Percentiles rank a stretch among this genome's conserved stretches.
These are phyloP conservation scores for Mugil cephalus DNA, from an alignment of 2,113 vertebrate genomes.

Conservation along the genomic window DNA sequence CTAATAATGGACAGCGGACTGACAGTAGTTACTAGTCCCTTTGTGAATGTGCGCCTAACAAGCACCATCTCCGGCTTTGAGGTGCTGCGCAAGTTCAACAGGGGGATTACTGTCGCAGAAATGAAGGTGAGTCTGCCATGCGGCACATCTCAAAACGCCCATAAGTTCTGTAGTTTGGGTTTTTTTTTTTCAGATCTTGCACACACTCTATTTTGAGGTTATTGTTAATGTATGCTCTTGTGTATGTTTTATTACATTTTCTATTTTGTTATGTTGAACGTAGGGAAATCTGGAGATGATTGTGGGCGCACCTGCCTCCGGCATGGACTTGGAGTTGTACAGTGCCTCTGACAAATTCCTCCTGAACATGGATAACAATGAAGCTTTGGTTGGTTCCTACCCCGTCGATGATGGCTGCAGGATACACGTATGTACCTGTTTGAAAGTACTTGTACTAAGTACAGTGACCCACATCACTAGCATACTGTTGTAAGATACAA, in stretches of 20 bases:
- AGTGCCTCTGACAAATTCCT: constrained; percentile 83
- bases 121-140: constrained; percentile 84
- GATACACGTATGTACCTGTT: constrained; percentile 87
- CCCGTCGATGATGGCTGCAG: constrained; percentile 90
- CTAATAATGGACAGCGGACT: constrained; percentile 81
- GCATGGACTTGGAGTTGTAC: constrained; percentile 91
- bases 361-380: constrained; percentile 88
- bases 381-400: constrained; percentile 91
- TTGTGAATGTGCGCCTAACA: constrained; percentile 86
- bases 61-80: constrained; percentile 87
- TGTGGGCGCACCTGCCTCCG: constrained; percentile 84
- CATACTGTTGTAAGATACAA: not conserved
- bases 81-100: constrained; percentile 83
- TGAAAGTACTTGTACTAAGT: not conserved
- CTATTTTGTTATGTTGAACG: constrained; percentile 8
- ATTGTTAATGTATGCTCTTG: not conserved
- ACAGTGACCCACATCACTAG: no score
- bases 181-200: no score
- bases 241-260: not conserved
- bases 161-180: constrained; percentile 52
- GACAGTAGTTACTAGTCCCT: constrained; percentile 81
- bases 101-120: constrained; percentile 87
- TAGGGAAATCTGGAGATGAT: constrained; percentile 91
- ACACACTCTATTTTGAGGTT: not conserved
- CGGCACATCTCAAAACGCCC: not conserved